Conservation (phyloP, 2,113 vertebrate species). For the Anseranas semipalmata region DNA sequence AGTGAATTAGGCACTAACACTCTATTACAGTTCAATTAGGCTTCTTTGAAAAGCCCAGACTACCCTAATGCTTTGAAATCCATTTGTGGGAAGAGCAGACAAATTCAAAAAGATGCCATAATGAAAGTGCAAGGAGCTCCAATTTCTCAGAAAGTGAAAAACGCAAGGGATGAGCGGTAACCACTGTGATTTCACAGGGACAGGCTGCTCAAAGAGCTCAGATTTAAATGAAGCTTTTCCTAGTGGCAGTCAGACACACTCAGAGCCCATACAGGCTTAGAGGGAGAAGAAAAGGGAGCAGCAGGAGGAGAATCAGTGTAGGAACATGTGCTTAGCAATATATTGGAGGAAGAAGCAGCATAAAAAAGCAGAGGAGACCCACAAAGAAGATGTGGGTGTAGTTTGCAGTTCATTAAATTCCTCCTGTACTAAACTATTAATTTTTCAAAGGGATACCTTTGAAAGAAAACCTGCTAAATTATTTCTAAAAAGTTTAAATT, state of each 20-base stretch:
- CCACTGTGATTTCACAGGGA: constrained; percentile 48
- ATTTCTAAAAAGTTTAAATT: neutral
- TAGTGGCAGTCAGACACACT: neutral
- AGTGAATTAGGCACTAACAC: constrained; percentile 50
- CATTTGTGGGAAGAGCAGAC: constrained; percentile 48
- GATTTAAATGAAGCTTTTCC: constrained; percentile 56
- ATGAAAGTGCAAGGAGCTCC: constrained; percentile 58
- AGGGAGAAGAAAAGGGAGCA: constrained; percentile 26
- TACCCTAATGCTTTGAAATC: constrained; percentile 44
- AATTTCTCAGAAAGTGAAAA: constrained; percentile 52
- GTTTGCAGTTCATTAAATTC: neutral
- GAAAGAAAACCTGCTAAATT: neutral
- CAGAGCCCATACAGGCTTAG: neutral
- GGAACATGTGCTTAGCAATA: neutral
- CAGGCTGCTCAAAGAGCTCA: constrained; percentile 27
- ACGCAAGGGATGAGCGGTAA: constrained; percentile 37
- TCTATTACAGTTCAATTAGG: constrained; percentile 41
- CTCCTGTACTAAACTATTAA: neutral
- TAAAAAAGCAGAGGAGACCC: neutral
- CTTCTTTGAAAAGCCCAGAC: constrained; percentile 41
- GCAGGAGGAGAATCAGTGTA: constrained; percentile 11
- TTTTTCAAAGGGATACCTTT: neutral
- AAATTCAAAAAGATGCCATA: constrained; percentile 54
- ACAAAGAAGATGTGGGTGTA: neutral
- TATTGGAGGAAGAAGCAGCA: neutral